Evolutionary conservation across 2,113 vertebrate species (phyloP), one percentile per base, ranked within the genome.

Genomic region (Atherinomorus stipes): DNA sequence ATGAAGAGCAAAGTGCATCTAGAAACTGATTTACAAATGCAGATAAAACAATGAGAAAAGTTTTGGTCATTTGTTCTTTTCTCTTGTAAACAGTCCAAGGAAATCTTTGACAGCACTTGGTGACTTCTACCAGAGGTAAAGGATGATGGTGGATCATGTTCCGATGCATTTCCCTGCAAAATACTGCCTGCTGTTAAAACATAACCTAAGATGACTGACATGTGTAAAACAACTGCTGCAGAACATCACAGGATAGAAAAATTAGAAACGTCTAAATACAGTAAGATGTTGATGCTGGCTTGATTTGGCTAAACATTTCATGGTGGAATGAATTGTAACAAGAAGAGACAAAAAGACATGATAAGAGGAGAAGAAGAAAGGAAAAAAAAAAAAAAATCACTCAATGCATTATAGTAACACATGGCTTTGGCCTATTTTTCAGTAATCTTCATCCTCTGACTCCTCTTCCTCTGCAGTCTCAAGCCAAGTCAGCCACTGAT

Each of bases 391-490:
- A 88, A 94, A 91, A 91, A 90, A 93, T 93, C 93, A 94, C 92
- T 94, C 94, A 95, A 95, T 96, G 94, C 95, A 95, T 95, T 93
- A 94, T 94, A 51, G 70, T 63, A 94, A 94, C 94, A 95, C 93
- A 96, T 95, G 88, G 96, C 96, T 97, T 97, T 96, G 94, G 94
- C 95, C 95, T 93, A 92, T 94, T 91, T 92, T 49, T 98, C 94
- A 98, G 91, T 98, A 97, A 90, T 95, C 97, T 91, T 99, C 98
- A 83, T 97, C 98, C 86, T 99, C 98, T 0, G 98, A 99, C 93
- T 99, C 98, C 86, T 99, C 98, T 76, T 99, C 97, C 88, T 99
- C 98, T 89, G 98, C 98, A 2, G 98, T 99, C 93, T 99, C 98
- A 94, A 99, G 94, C 98, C 98, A 99, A 89, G 98, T 99, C 89